Evolutionary conservation across 2,888 invertebrate species (phyloP), one percentile per base, ranked within the genome.

Genomic region (Ametastegia equiseti): DNA sequence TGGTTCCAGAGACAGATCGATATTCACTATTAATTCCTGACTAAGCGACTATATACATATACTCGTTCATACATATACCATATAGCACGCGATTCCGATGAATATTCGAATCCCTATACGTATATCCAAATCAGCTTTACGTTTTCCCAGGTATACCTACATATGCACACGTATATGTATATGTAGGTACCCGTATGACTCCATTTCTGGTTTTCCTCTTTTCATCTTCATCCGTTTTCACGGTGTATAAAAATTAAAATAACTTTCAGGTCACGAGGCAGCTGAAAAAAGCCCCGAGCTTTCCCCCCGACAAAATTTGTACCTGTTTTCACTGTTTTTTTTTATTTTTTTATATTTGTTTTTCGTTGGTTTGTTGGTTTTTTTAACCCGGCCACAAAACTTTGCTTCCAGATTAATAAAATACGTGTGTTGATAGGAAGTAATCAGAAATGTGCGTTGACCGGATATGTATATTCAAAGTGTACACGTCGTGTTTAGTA

Each of bases 21-120:
- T 75, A 75, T 78, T 78, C 78, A 33, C 39, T 42, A 78, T 27
- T 78, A 78, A 60, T 78, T 60, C 42, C 78, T 23, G 71, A 71
- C 71, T 71, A 71, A 23, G 54, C 75, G 7, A 54, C 36, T 19
- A 36, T 9, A 33, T 36, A 23, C 11, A 33, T 69, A 13, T 45
- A 42, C n/a, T 4, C 15, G 19, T 67, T 39, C n/a, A n/a, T n/a
- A n/a, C n/a, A n/a, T n/a, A n/a, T n/a, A n/a, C n/a, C n/a, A n/a
- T n/a, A n/a, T n/a, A n/a, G n/a, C n/a, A n/a, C n/a, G n/a, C n/a
- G n/a, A n/a, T n/a, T n/a, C n/a, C 33, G 63, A 39, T 19, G 65
- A 67, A 67, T 67, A 67, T 67, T 63, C 63, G 63, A 33, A n/a
- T 30, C 15, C 30, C 13, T 27, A 19, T 23, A 19, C 4, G 36